Evolutionary conservation across 2,797 vertebrate species (phyloP).

Genomic region (Kryptolebias ocellatus): DNA sequence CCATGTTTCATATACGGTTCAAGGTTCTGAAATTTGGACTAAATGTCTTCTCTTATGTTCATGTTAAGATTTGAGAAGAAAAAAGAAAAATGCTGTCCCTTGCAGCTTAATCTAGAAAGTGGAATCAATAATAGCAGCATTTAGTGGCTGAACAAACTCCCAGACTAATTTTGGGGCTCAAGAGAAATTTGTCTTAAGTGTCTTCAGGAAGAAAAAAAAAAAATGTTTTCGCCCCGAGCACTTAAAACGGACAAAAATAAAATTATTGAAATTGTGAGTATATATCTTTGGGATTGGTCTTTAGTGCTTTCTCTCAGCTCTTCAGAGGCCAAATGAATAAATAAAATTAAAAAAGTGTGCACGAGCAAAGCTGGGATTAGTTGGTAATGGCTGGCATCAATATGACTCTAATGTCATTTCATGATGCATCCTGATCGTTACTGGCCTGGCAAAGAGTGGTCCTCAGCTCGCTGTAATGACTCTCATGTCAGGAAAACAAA

Average conservation of each 20-base stretch:
- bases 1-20: too few species aligned
- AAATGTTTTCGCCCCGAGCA: conserved; percentile 72
- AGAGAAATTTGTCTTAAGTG: conserved; percentile 74
- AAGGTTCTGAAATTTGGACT: too few species aligned
- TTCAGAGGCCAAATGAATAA: conserved; percentile 59
- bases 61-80: neutral
- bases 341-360: conserved; percentile 58
- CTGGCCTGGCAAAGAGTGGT: conserved; percentile 66
- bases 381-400: conserved; percentile 83
- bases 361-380: conserved; percentile 68
- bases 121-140: conserved; percentile 69
- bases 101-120: conserved; percentile 57
- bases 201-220: conserved; percentile 68
- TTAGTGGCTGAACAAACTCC: conserved; percentile 62
- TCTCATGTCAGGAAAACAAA: conserved; percentile 78
- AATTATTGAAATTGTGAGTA: conserved; percentile 82
- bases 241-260: conserved; percentile 77
- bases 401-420: conserved; percentile 84
- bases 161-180: conserved; percentile 52
- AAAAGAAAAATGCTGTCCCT: conserved; percentile 10
- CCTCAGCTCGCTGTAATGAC: conserved; percentile 74
- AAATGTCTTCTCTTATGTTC: too few species aligned
- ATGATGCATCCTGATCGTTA: conserved; percentile 81
- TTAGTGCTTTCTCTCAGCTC: conserved; percentile 75
- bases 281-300: conserved; percentile 79